Base-by-base conservation (phyloP, 2,888 invertebrate species). In the Leucoptera coffeella region DNA sequence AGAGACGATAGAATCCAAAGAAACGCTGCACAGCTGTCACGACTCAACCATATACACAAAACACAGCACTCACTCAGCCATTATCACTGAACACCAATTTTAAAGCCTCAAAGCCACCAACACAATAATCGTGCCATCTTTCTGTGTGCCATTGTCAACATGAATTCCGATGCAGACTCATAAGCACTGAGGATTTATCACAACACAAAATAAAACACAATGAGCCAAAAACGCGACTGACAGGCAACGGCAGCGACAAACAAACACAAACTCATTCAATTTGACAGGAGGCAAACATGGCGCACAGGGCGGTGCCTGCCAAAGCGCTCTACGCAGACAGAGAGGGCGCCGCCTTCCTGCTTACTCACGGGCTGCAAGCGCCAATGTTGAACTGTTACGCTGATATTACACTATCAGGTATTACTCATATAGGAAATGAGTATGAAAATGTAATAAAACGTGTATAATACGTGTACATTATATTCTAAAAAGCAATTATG, bases 181-280 rank as follows among this genome's bases (percentile, higher is more conserved):
- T 67, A 53, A 48, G 54, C 62, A 67, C 65, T 44, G 47, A 55
- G 54, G 65, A 61, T 65, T 67, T 64, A 64, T 62, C 67, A 65
- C 60, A 60, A 62, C 61, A 65, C 64, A 52, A 55, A 56, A 64
- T 65, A 71, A 65, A 69, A n/a, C n/a, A n/a, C n/a, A n/a, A n/a
- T n/a, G n/a, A n/a, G 69, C 65, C 67, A 69, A 69, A 69, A 71
- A 64, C 54, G 45, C 67, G 60, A 61, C 59, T 69, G 67, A 64
- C 69, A 67, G 67, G 17, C 6, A 9, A 6, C 9, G 17, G 17
- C 17, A n/a, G n/a, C n/a, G n/a, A n/a, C n/a, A n/a, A n/a, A n/a
- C n/a, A n/a, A n/a, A n/a, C n/a, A n/a, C n/a, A n/a, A n/a, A n/a
- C n/a, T n/a, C n/a, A n/a, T n/a, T n/a, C n/a, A n/a, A n/a, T n/a